These are phyloP conservation scores for Nemapogon koenigi DNA, from an alignment of 2,888 invertebrate genomes.

Conservation along the genomic window DNA sequence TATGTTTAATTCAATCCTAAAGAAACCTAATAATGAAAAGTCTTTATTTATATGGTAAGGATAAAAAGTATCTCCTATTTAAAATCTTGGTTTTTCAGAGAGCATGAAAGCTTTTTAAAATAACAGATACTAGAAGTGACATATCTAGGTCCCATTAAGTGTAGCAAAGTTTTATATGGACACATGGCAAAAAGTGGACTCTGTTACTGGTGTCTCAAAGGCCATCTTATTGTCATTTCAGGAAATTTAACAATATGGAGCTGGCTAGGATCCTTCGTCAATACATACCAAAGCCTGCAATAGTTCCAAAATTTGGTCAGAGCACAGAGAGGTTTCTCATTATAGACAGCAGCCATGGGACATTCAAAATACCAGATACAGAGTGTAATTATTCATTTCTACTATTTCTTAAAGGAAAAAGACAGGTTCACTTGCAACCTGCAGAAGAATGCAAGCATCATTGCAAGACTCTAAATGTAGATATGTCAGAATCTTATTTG, in stretches of 20 bases:
- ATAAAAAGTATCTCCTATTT: not conserved
- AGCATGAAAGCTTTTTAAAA: too few species aligned
- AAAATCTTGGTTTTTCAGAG: too few species aligned
- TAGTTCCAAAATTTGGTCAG: slow-evolving; percentile 75
- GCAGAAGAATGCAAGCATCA: slow-evolving; percentile 75
- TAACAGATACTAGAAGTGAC: too few species aligned
- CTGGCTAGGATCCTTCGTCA: slow-evolving; percentile 74
- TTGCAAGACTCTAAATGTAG: slow-evolving; percentile 74
- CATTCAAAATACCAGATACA: slow-evolving; percentile 76
- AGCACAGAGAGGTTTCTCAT: slow-evolving; percentile 81
- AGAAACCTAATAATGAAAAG: slow-evolving; percentile 22
- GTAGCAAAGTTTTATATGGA: not conserved
- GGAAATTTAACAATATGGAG: slow-evolving; percentile 81
- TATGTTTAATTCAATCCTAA: slow-evolving; percentile 29
- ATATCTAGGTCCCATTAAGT: not conserved
- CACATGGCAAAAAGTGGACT: slow-evolving; percentile 1
- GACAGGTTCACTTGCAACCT: slow-evolving; percentile 77
- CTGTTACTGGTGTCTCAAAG: slow-evolving; percentile 8
- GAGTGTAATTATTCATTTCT: slow-evolving; percentile 84
- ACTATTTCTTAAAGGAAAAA: slow-evolving; percentile 74
- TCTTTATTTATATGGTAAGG: slow-evolving; percentile 38
- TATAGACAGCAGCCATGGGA: slow-evolving; percentile 71
- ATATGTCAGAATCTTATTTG: slow-evolving; percentile 75
- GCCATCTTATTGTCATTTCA: slow-evolving; percentile 28
- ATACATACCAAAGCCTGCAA: slow-evolving; percentile 74